These are phyloP conservation scores for Lonchura striata DNA, from an alignment of 2,113 vertebrate species.

Conservation along the genomic window DNA sequence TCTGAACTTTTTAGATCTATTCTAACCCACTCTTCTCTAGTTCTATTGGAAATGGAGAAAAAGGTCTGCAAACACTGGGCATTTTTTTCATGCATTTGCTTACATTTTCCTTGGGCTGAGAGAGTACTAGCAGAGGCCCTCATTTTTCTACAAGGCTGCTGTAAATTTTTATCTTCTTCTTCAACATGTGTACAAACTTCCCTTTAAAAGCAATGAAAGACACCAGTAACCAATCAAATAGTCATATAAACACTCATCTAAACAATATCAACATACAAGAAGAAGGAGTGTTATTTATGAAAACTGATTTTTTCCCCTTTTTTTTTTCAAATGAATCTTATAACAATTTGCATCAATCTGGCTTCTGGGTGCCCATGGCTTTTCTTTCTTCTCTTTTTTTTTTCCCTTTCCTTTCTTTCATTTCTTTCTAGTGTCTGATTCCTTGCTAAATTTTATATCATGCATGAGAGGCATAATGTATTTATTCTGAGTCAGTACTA, in stretches of 20 bases:
- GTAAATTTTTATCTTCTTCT: background rate
- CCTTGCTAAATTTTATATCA: background rate
- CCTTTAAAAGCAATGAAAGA: background rate
- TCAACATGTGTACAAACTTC: background rate
- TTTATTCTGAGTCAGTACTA: background rate
- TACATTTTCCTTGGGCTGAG: background rate
- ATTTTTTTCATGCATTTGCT: background rate
- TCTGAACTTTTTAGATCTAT: background rate
- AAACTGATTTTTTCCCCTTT: background rate
- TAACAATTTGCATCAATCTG: background rate
- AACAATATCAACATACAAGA: background rate
- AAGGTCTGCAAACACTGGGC: background rate
- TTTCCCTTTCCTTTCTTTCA: accelerated
- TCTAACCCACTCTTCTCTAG: background rate
- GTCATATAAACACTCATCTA: background rate
- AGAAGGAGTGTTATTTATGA: background rate
- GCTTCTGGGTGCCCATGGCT: background rate
- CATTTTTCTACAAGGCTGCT: background rate
- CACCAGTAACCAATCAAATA: background rate
- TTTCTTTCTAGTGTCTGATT: background rate
- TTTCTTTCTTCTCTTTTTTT: background rate
- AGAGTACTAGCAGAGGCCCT: background rate
- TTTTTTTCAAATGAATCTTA: background rate
- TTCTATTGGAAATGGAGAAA: background rate
- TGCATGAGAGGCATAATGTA: background rate